Evolutionary conservation across 2,888 invertebrate species (phyloP).

Genomic region (Torymus tubicola): DNA sequence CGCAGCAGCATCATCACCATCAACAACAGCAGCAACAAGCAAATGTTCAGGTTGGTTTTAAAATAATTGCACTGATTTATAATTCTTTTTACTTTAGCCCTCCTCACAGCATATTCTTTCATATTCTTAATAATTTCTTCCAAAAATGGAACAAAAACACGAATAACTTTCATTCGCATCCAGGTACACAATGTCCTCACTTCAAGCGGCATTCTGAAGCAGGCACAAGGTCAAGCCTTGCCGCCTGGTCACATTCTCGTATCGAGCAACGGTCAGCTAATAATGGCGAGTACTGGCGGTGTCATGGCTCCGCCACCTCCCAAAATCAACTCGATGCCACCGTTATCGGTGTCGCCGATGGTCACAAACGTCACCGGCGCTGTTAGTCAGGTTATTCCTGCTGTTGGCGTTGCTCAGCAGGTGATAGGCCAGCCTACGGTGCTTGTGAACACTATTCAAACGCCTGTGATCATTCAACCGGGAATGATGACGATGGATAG

Average conservation of each 20-base stretch:
- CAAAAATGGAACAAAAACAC: not conserved
- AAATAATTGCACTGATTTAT: no score
- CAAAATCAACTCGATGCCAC: constrained; percentile 79
- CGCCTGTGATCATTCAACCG: constrained; percentile 88
- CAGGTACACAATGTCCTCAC: constrained; percentile 73
- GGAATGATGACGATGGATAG: constrained; percentile 85
- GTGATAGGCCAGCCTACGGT: constrained; percentile 87
- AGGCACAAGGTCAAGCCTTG: constrained; percentile 75
- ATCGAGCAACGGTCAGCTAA: constrained; percentile 85
- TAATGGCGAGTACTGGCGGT: constrained; percentile 81
- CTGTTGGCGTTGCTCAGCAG: constrained; percentile 81
- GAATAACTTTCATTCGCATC: not conserved
- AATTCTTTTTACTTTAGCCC: not conserved
- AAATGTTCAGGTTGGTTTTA: constrained; percentile 52
- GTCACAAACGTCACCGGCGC: constrained; percentile 83
- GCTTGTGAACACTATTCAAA: constrained; percentile 87
- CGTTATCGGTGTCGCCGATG: constrained; percentile 81
- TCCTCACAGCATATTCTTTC: not conserved
- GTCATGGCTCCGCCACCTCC: constrained; percentile 82
- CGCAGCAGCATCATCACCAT: constrained; percentile 64
- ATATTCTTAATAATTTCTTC: not conserved
- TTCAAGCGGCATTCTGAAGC: constrained; percentile 76
- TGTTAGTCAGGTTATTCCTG: constrained; percentile 82
- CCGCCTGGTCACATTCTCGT: constrained; percentile 86
- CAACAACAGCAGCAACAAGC: constrained; percentile 64